Base-by-base conservation (phyloP, 1,140 invertebrate species). In the Metopolophium dirhodum region DNA sequence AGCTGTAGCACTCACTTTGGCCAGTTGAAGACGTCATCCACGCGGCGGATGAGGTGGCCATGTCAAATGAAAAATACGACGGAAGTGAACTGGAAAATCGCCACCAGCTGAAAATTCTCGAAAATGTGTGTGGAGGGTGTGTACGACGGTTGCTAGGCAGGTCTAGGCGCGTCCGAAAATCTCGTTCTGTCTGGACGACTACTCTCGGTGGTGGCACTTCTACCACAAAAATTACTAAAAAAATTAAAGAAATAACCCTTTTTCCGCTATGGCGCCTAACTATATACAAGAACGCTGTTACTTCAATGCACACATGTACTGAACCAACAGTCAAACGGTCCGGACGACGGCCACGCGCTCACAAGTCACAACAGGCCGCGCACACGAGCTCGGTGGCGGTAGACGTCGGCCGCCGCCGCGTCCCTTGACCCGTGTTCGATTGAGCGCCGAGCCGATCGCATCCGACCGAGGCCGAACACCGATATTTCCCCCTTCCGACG, bases 331-430 rank as follows among this genome's bases (percentile, higher is more conserved):
- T n/a, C n/a, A n/a, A 85, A 51, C 47, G 49, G n/a, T 41, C 49
- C 91, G 77, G 91, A 82, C 82, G 91, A 82, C 82, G 91, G 49
- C 82, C 91, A 86, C 91, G 91, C 91, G 77, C 91, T 86, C 49
- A 93, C 91, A 93, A 93, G 82, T 86, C 35, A 93, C 91, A 93
- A 93, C 91, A 93, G 91, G 91, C 91, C 54, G 91, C 45, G 54
- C 88, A 54, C 49, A 54, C 47, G 86, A 87, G 87, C 87, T n/a
- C 87, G 49, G 35, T 49, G 68, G 77, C 26, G 91, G 77, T 77
- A 51, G 91, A 77, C 57, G 90, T 49, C 82, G 91, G 26, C 51
- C 77, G 23, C 49, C 91, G 91, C 49, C 91, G 30, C 91, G 68
- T 91, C 90, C 90, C 90, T 91, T 91, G 61, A 82, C 61, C 91